Evolutionary conservation across 2,888 invertebrate species (phyloP), one percentile per base, ranked within the genome.

Genomic region (Unio delphinus): DNA sequence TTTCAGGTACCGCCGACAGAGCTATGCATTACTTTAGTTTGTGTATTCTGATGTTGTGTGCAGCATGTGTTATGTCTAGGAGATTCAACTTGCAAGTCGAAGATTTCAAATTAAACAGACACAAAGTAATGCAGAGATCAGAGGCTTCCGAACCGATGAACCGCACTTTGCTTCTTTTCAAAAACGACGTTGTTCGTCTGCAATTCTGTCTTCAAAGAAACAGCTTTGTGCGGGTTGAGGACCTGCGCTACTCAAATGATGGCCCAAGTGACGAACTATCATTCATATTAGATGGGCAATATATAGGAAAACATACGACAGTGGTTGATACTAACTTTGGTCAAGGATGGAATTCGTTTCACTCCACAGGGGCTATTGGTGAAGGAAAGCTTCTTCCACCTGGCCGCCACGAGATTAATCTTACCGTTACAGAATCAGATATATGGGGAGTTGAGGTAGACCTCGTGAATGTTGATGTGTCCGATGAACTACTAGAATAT

Each of bases 371-470:
- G 4, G 65, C 59, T 23, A 28, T 77, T 28, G 34, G 62, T 7
- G 67, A 61, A 5, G 61, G 56, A 8, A 59, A 65, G 20, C 58
- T 55, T 2, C 65, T 79, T 17, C 66, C 26, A 1, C 60, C 69
- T n/a, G 79, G 79, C 28, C 65, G 70, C 15, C 79, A 79, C 58
- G 59, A 65, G 15, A n/a, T 79, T n/a, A 59, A 64, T 26, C 30
- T 79, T 4, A 63, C 68, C 26, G 75, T 64, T 4, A 69, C 70
- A 8, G 30, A 65, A 8, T 57, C 76, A 0, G 79, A 79, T 65
- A 55, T 34, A 58, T 79, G 71, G 69, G 77, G 78, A 7, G 69
- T 78, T n/a, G 80, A 80, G 65, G 28, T 80, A 18, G 80, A 80
- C 61, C 60, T 70, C 55, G 30, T 80, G 8, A 26, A 69, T n/a